These are phyloP conservation scores for Heliconius nattereri DNA, from an alignment of 1,140 invertebrate species.

Conservation along the genomic window DNA sequence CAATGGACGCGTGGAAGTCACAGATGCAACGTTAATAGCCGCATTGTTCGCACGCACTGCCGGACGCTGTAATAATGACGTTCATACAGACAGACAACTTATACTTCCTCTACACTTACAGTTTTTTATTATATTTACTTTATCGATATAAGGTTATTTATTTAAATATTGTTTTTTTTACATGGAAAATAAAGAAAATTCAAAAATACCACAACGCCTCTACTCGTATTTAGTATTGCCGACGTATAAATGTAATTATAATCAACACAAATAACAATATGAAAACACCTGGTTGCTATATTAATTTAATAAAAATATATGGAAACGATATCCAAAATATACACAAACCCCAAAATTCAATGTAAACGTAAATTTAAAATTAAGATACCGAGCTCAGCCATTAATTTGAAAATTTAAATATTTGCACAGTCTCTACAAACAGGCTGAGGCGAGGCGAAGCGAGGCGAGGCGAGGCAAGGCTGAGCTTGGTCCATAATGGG, in stretches of 20 bases:
- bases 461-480: background rate
- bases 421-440: background rate
- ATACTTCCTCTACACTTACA: background rate
- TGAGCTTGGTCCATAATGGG: slow-evolving; percentile 11
- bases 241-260: background rate
- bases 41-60: slow-evolving; percentile 27
- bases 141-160: background rate
- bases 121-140: background rate
- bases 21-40: slow-evolving; percentile 25
- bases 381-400: slow-evolving; percentile 10
- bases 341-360: background rate
- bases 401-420: slow-evolving; percentile 12
- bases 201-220: too few relatives aligned
- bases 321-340: background rate
- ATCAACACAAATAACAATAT: background rate
- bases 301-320: background rate
- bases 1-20: slow-evolving; percentile 44
- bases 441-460: background rate
- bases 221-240: too few relatives aligned
- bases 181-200: too few relatives aligned
- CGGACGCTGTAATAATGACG: slow-evolving; percentile 21
- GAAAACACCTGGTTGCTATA: background rate
- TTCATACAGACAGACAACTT: slow-evolving; percentile 8
- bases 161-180: background rate
- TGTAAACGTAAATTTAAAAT: slow-evolving; percentile 9